Percentiles rank a stretch among this genome's conserved stretches.
Conservation (phyloP, 2,888 invertebrate species). For the Meteorus cinctellus region DNA sequence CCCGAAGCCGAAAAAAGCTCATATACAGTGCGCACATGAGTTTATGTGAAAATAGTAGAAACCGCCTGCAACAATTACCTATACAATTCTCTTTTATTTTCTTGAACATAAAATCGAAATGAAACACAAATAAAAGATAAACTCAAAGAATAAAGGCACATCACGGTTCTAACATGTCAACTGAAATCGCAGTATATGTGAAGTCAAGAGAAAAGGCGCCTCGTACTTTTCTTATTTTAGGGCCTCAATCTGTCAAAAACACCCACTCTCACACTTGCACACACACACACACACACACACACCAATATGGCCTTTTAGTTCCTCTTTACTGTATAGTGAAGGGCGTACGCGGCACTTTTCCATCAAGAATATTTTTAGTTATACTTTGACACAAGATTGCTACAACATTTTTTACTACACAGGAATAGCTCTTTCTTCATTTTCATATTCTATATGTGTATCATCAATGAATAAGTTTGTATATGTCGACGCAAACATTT, state of each 20-base stretch:
- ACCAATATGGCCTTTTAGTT: not conserved
- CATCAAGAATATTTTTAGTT: not conserved
- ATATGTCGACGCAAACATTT: not conserved
- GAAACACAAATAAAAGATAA: not conserved
- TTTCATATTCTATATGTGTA: not conserved
- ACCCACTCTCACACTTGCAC: not conserved
- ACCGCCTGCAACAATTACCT: conserved; percentile 10
- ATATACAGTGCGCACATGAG: not conserved
- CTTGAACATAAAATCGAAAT: not conserved
- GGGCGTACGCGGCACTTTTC: conserved; percentile 1
- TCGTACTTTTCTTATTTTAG: conserved; percentile 12
- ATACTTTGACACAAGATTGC: conserved; percentile 30
- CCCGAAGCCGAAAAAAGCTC: not conserved
- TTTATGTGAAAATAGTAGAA: conserved; percentile 21
- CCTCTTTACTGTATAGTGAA: not conserved
- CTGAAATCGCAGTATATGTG: not conserved
- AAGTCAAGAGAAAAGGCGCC: conserved; percentile 6
- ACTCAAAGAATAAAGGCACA: not conserved
- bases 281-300: not conserved
- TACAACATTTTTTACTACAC: conserved; percentile 22
- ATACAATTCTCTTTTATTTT: not conserved
- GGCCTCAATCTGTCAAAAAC: conserved; percentile 30
- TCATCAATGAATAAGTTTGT: not conserved
- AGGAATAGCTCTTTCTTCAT: not conserved
- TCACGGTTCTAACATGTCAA: conserved; percentile 8